Evolutionary conservation across 2,797 vertebrate genomes (phyloP), one percentile per base, ranked within the genome.

Genomic region (Amazonetta brasiliensis): DNA sequence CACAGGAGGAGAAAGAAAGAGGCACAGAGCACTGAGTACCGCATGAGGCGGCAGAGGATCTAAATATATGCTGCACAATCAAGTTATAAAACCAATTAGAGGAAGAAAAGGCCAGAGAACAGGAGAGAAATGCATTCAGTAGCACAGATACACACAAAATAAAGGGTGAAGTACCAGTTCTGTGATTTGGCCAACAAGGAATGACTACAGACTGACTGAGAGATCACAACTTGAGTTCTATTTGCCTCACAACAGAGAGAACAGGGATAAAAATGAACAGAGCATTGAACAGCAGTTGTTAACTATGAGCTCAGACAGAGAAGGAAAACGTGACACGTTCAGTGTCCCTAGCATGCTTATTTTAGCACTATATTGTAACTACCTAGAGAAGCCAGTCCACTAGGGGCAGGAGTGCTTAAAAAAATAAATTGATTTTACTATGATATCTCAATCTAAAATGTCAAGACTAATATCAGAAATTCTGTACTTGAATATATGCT

Each of bases 191-290:
- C 30, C n/a, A 39, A 87, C 25, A 58, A 74, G 22, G 17, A 28
- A 62, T 56, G 46, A 60, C 30, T 56, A 46, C 46, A 58, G 48
- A 37, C 48, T 55, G 35, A 62, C 20, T 55, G n/a, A 39, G 52
- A 82, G 72, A 56, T 52, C 54, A 56, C 35, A 72, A 48, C 12
- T 39, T 26, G 15, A 9, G 17, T 73, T 62, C 41, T 72, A 30
- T 30, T 48, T 0, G 1, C 26, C 28, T 13, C 1, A 0, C 50
- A 46, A 33, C 9, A 62, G 21, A 64, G 9, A 81, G 31, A 20
- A 55, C 21, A 20, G 17, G 1, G 1, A 77, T 26, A 3, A 72
- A 58, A 73, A 52, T 39, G 15, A 31, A 43, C 26, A 37, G 39
- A 75, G 18, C 19, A 59, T 12, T 3, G 33, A 71, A 67, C 17